Evolutionary conservation across 2,797 vertebrate genomes (phyloP), one percentile per base, ranked within the genome.

Genomic region (Oceanodroma leucorhoa): DNA sequence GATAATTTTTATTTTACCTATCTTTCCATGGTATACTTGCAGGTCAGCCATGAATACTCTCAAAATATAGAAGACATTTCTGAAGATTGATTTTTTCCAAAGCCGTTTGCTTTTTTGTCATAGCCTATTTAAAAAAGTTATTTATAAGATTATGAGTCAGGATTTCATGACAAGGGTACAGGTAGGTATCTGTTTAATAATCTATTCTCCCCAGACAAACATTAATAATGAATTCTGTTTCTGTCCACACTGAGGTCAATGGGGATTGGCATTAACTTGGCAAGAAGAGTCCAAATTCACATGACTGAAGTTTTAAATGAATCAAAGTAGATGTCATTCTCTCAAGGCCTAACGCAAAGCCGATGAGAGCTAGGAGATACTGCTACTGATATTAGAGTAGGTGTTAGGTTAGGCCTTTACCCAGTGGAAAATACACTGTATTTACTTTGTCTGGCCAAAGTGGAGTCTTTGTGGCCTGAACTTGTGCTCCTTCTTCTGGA

Each of bases 61-160:
- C 98, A 97, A 98, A 99, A 97, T 98, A 98, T 18, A 99, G 97
- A 61, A 99, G 97, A 95, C 98, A 98, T 97, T 99, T 99, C 97
- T 99, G 98, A 97, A 99, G 98, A 95, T 45, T 98, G 80, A 97
- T 98, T 96, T 99, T 99, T 98, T 98, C 98, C 97, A 98, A 95
- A 51, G 95, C 96, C 98, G 98, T 98, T 97, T 99, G 98, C 86
- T 97, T 98, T 96, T 98, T 97, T 87, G 97, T 98, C 98, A 99
- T 98, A 94, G 98, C 98, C 98, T 99, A 97, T 92, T 97, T 94
- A 5, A 96, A 95, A 95, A 96, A 96, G 95, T 94, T 94, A 93
- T 95, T 94, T 94, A 80, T 89, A 84, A 94, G 54, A 90, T 70
- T 79, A 61, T 66, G 69, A 92, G 72, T 90, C 81, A 84, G 62